phyloP scores from a whole-genome alignment of 2,888 invertebrate genomes.

The Scaptodrosophila latifasciaeformis region DNA sequence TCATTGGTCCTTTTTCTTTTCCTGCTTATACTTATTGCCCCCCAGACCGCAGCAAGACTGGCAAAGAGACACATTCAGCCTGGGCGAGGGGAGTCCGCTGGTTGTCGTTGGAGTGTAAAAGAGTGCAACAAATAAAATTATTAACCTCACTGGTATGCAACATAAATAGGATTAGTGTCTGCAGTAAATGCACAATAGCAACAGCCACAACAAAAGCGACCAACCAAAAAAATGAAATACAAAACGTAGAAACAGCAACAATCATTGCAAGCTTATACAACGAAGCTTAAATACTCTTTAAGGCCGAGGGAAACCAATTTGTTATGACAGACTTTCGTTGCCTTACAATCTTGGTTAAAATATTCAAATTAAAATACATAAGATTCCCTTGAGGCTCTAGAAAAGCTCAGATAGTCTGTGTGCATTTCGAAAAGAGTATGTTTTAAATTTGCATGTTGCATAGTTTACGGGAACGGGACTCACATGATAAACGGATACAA shows the following conservation, averaged over 20 bases:
- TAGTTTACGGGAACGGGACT: constrained; percentile 56
- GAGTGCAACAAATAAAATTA: constrained; percentile 59
- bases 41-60: not conserved
- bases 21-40: not conserved
- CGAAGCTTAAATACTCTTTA: no score
- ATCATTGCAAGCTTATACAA: constrained; percentile 14
- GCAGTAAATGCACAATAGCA: constrained; percentile 48
- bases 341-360: no score
- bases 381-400: no score
- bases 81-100: not conserved
- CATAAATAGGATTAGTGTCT: constrained; percentile 69
- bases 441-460: constrained; percentile 61
- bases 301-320: no score
- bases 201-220: constrained; percentile 22
- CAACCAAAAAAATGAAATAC: constrained; percentile 8
- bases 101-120: no score
- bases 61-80: not conserved
- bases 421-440: not conserved
- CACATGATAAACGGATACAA: constrained; percentile 59
- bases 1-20: not conserved
- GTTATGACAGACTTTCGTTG: no score
- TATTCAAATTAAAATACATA: no score
- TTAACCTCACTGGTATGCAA: constrained; percentile 65
- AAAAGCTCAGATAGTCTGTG: no score
- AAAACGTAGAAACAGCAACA: constrained; percentile 31